Conservation (phyloP, 2,113 vertebrate species). For the Athene cunicularia region DNA sequence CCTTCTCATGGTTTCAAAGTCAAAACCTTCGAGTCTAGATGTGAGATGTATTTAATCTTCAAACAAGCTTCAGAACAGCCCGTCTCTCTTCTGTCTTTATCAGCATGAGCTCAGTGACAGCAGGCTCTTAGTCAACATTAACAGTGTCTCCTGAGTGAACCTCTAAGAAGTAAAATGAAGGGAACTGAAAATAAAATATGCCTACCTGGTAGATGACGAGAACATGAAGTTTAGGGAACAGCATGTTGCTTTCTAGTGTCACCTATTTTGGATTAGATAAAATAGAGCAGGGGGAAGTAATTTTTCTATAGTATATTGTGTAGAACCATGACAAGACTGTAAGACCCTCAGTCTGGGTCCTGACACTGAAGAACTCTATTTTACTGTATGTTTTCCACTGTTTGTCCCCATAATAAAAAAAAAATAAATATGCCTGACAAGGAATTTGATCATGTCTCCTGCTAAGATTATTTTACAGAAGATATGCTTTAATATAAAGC, state of each 20-base stretch:
- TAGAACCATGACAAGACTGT: background rate
- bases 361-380: background rate
- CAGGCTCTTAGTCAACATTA: background rate
- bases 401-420: background rate
- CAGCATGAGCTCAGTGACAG: background rate
- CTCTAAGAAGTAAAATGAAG: background rate
- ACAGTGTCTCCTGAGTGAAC: background rate
- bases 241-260: background rate
- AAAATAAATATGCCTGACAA: rapidly evolving
- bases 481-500: background rate
- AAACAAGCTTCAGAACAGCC: background rate
- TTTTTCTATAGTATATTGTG: background rate
- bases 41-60: slow-evolving; percentile 12
- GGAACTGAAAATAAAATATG: background rate
- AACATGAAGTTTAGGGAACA: background rate
- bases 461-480: background rate
- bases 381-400: background rate
- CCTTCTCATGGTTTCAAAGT: background rate
- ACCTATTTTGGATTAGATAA: background rate
- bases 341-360: background rate
- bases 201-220: background rate
- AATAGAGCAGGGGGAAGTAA: rapidly evolving
- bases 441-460: background rate
- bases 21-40: background rate
- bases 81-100: background rate